phyloP scores from a whole-genome alignment of 2,113 vertebrate species.

The Anser cygnoides region DNA sequence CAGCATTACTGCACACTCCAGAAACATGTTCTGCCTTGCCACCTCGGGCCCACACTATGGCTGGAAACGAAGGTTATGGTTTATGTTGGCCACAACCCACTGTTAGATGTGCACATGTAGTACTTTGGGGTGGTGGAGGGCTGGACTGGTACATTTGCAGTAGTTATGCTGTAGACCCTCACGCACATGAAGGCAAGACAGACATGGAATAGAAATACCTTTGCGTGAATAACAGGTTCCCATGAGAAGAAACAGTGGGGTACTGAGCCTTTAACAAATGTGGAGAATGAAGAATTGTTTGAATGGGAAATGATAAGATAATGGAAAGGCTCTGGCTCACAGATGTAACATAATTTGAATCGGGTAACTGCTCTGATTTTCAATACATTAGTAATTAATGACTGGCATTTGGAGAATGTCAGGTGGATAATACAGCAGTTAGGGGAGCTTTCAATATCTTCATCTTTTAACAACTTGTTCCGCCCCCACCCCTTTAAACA shows the following conservation, averaged over 20 bases:
- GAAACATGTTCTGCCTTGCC: neutral
- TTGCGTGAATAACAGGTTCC: neutral
- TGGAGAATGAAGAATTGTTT: neutral
- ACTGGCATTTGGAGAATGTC: slow-evolving; percentile 36
- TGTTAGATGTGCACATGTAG: neutral
- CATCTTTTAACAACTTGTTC: slow-evolving; percentile 40
- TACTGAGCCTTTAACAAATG: neutral
- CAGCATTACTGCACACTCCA: neutral
- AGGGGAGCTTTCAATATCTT: slow-evolving; percentile 50
- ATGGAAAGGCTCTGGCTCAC: slow-evolving; percentile 2
- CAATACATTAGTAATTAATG: slow-evolving; percentile 50
- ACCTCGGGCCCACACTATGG: neutral
- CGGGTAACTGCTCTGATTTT: slow-evolving; percentile 15
- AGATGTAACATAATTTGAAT: slow-evolving; percentile 1
- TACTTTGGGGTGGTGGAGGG: neutral
- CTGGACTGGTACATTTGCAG: neutral
- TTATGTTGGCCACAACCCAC: neutral
- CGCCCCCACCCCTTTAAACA: neutral
- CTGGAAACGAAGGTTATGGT: neutral
- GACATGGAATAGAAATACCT: neutral
- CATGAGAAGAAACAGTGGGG: neutral
- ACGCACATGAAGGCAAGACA: neutral
- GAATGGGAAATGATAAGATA: slow-evolving; percentile 27
- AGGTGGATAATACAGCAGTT: slow-evolving; percentile 42
- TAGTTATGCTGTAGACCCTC: neutral